Percentiles rank a stretch among this genome's conserved stretches.
These are phyloP conservation scores for Mormyrops attenuatus DNA, from an alignment of 2,797 vertebrate genomes.

Conservation along the genomic window DNA sequence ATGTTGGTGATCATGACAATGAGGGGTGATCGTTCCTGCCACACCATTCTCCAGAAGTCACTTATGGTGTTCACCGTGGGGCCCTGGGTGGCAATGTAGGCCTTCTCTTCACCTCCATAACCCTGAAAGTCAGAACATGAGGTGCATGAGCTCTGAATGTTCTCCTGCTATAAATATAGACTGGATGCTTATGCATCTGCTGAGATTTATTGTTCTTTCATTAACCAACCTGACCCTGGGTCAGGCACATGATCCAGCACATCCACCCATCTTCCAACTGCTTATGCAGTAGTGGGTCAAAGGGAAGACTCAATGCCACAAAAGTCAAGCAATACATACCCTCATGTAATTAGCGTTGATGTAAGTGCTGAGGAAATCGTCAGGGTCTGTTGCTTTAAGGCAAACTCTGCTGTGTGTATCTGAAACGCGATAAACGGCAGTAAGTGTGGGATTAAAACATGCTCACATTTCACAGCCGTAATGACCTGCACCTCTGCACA, in stretches of 20 bases:
- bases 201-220: not conserved
- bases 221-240: not conserved
- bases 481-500: not conserved
- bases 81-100: conserved; percentile 96
- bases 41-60: conserved; percentile 99
- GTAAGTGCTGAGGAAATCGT: conserved; percentile 91
- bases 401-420: conserved; percentile 97
- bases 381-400: conserved; percentile 74
- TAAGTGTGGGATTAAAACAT: conserved; percentile 10
- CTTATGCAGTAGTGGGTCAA: not conserved
- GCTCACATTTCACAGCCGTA: conserved; percentile 8
- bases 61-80: conserved; percentile 95
- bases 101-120: conserved; percentile 81
- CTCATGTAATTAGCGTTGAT: conserved; percentile 97
- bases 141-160: not conserved
- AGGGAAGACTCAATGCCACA: not conserved
- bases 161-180: not conserved
- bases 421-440: conserved; percentile 46
- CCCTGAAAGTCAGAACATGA: conserved; percentile 61
- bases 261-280: not conserved
- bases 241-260: not conserved
- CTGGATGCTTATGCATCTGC: not conserved
- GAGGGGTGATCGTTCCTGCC: conserved; percentile 87
- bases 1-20: conserved; percentile 99
- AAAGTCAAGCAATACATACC: conserved; percentile 60